Conservation (phyloP, 2,797 vertebrate genomes). For the Muraenolepis orangiensis region DNA sequence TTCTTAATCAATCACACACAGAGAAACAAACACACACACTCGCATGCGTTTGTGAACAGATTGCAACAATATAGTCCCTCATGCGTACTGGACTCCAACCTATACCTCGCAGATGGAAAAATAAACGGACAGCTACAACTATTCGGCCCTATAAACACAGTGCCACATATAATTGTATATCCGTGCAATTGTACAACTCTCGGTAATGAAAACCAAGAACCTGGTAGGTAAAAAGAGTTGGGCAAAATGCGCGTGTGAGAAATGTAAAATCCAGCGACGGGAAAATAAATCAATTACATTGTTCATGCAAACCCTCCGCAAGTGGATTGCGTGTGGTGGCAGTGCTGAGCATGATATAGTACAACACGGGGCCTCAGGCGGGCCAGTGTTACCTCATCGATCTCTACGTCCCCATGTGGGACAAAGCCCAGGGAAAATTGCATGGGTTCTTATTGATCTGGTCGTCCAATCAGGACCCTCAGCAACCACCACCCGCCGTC, state of each 20-base stretch:
- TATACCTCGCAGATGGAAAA: neutral
- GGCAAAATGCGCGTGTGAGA: neutral
- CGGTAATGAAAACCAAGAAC: neutral
- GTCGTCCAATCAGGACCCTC: conserved; percentile 13
- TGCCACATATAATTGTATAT: neutral
- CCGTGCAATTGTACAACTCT: neutral
- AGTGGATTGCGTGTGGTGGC: conserved; percentile 1
- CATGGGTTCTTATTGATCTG: conserved; percentile 29
- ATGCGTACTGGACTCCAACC: neutral
- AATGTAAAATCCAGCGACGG: neutral
- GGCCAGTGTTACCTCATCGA: neutral
- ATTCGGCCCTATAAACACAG: neutral
- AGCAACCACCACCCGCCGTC: neutral
- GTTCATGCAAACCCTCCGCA: neutral
- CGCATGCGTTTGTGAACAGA: neutral
- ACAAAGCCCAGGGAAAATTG: neutral
- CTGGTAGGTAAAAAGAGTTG: neutral
- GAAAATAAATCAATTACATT: neutral
- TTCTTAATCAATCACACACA: neutral
- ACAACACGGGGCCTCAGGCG: neutral
- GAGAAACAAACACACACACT: neutral
- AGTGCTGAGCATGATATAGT: neutral
- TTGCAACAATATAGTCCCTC: neutral
- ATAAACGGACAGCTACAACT: neutral
- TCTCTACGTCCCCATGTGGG: neutral